These are phyloP conservation scores for Drosophila dives DNA, from an alignment of 2,888 invertebrate genomes.

Conservation along the genomic window DNA sequence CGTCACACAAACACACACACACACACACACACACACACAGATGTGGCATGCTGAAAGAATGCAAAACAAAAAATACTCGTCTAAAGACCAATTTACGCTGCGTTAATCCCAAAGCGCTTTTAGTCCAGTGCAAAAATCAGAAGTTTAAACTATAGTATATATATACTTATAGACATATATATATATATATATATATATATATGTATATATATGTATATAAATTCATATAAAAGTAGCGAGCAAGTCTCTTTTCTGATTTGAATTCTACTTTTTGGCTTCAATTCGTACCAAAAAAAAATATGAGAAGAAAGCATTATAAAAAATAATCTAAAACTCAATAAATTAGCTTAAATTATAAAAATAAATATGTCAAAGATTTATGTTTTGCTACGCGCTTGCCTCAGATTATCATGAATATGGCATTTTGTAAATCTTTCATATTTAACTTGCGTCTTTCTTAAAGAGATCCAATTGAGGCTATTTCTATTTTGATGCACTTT, in stretches of 20 bases:
- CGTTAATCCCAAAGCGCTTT: neutral
- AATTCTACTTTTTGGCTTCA: no score
- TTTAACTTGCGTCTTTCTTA: neutral
- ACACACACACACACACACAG: neutral
- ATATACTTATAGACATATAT: no score
- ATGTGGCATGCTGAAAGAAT: constrained; percentile 6
- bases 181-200: no score
- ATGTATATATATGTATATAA: no score
- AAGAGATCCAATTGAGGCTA: neutral
- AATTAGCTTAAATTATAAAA: neutral
- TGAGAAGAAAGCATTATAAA: no score
- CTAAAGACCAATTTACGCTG: neutral
- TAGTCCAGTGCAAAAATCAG: neutral
- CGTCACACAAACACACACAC: neutral
- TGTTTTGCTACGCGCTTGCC: neutral
- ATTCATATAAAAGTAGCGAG: neutral
- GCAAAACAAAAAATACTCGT: neutral
- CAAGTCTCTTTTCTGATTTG: neutral
- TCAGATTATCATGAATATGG: neutral
- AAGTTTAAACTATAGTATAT: no score
- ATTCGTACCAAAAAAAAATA: no score
- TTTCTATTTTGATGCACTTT: neutral
- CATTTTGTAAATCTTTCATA: neutral
- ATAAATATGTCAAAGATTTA: neutral
- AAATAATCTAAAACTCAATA: neutral